Evolutionary conservation across 2,113 vertebrate species (phyloP).

Genomic region (Sinocyclocheilus maitianheensis): DNA sequence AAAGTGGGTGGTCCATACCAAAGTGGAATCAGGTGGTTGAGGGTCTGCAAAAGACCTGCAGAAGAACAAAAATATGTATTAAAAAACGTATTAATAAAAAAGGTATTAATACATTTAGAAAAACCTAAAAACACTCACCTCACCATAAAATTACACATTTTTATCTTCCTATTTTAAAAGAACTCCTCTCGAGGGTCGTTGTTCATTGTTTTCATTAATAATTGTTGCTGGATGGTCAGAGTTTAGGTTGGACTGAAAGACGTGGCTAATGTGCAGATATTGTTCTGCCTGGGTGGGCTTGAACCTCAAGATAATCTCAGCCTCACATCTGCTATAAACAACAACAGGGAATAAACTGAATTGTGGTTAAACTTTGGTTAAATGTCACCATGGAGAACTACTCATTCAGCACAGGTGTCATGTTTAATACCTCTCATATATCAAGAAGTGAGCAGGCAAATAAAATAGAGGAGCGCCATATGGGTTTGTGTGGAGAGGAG

Average conservation of each 20-base stretch:
- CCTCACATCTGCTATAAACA: slow-evolving; percentile 80
- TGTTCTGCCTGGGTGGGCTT: slow-evolving; percentile 84
- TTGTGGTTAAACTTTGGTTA: slow-evolving; percentile 69
- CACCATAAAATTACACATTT: neutral
- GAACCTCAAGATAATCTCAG: slow-evolving; percentile 78
- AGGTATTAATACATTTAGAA: neutral
- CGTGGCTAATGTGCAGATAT: slow-evolving; percentile 75
- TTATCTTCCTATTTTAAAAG: neutral
- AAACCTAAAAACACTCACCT: neutral
- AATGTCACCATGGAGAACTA: slow-evolving; percentile 68
- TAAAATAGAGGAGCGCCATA: slow-evolving; percentile 63
- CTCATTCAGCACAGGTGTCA: slow-evolving; percentile 82
- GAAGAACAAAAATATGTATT: neutral
- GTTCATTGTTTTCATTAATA: neutral
- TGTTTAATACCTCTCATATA: slow-evolving; percentile 81
- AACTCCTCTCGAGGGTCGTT: neutral
- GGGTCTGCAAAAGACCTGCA: neutral
- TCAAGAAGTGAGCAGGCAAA: slow-evolving; percentile 75
- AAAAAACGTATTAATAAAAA: neutral
- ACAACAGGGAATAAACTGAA: slow-evolving; percentile 68
- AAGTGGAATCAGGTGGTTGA: neutral
- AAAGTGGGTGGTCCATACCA: neutral
- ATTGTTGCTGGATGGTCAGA: slow-evolving; percentile 23
- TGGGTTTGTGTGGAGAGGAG: slow-evolving; percentile 60
- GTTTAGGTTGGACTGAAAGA: slow-evolving; percentile 58